Conservation (phyloP, 2,888 invertebrate genomes). For the Caenorhabditis imperialis region DNA sequence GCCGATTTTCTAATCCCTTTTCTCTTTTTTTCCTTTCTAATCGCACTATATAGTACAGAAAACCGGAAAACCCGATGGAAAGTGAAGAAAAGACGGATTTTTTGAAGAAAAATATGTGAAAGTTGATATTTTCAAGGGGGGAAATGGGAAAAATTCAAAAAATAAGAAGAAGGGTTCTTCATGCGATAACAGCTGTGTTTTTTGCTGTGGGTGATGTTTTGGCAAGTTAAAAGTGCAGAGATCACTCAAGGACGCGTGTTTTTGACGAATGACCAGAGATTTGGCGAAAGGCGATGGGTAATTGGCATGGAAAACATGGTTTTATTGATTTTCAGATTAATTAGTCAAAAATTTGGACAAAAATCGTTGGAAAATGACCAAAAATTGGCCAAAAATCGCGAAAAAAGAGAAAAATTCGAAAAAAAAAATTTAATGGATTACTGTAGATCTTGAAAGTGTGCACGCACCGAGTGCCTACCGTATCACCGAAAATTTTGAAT, state of each 20-base stretch:
- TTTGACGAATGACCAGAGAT: constrained; percentile 35
- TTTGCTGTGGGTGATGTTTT: neutral
- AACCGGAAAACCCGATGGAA: constrained; percentile 13
- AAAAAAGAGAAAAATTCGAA: neutral
- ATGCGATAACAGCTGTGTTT: constrained; percentile 33
- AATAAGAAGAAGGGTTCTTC: constrained; percentile 1
- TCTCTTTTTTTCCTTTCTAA: constrained; percentile 15
- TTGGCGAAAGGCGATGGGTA: neutral
- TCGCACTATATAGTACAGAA: constrained; percentile 30
- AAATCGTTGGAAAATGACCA: too few species aligned
- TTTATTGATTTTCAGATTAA: neutral
- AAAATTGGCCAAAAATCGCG: neutral
- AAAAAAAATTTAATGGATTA: too few species aligned
- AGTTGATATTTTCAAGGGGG: neutral
- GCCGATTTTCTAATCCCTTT: constrained; percentile 9
- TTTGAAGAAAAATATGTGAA: neutral
- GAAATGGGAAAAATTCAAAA: constrained; percentile 11
- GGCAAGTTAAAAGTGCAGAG: constrained; percentile 13
- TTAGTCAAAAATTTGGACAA: constrained; percentile 1
- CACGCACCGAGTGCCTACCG: too few species aligned
- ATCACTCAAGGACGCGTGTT: constrained; percentile 14
- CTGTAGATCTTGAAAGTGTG: too few species aligned
- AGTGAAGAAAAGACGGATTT: constrained; percentile 4
- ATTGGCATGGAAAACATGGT: too few species aligned
- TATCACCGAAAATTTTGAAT: too few species aligned